A percentile compares a stretch with the other conserved stretches of the same genome.
phyloP scores from a whole-genome alignment of 1,140 invertebrate genomes.

The Drosophila arizonae region DNA sequence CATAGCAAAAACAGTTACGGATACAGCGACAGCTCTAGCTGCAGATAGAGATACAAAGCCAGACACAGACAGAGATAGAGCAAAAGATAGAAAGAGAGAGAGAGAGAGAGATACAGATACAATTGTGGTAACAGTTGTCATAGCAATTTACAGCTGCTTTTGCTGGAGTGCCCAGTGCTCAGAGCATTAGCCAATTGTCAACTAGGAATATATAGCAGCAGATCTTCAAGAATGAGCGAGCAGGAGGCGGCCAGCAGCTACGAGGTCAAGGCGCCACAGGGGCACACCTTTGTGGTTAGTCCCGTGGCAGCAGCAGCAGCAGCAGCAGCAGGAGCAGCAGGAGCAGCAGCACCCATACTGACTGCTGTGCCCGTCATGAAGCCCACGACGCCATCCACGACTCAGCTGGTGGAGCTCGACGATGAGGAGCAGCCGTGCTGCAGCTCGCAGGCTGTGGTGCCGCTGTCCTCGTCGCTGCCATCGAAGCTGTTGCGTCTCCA shows the following conservation, averaged over 20 bases:
- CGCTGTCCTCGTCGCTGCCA: constrained; percentile 72
- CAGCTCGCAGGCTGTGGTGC: constrained; percentile 72
- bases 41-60: constrained; percentile 12
- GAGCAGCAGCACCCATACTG: constrained; percentile 37
- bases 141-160: constrained; percentile 45
- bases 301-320: constrained; percentile 34
- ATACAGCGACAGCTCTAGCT: background rate
- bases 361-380: constrained; percentile 66
- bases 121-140: background rate
- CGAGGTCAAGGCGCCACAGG: constrained; percentile 65
- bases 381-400: constrained; percentile 7
- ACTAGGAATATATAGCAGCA: too few species aligned
- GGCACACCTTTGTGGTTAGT: constrained; percentile 74
- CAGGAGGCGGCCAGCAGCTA: constrained; percentile 31
- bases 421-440: constrained; percentile 54
- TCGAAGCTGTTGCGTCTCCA: constrained; percentile 72
- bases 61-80: constrained; percentile 7
- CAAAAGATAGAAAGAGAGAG: constrained; percentile 23
- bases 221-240: constrained; percentile 30
- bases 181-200: constrained; percentile 49
- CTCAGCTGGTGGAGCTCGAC: background rate
- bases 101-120: constrained; percentile 2
- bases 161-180: constrained; percentile 72
- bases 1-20: background rate
- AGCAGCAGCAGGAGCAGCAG: too few species aligned